These are phyloP conservation scores for Lagorchestes hirsutus DNA, from an alignment of 2,797 vertebrate genomes.

Conservation along the genomic window DNA sequence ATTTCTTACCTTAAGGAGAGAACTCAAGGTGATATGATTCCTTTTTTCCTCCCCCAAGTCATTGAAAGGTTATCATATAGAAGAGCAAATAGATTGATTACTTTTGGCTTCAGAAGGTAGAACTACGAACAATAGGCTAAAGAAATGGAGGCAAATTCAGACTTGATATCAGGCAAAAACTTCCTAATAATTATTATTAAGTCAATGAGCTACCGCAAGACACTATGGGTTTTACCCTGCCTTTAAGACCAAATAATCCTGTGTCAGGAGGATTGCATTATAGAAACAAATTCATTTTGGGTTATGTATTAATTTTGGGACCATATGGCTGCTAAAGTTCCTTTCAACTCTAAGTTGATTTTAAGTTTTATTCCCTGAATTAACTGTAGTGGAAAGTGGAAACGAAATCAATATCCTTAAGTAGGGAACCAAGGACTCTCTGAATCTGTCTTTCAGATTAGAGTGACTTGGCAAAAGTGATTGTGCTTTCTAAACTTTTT, in stretches of 20 bases:
- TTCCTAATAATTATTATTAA: neutral
- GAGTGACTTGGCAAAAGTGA: neutral
- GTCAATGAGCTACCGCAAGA: neutral
- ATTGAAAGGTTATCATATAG: neutral
- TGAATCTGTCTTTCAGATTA: neutral
- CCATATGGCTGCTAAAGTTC: neutral
- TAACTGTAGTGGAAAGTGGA: neutral
- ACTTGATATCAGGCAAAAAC: neutral
- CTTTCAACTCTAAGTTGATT: neutral
- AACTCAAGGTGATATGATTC: neutral
- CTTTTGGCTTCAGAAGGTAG: neutral
- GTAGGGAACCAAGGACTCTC: neutral
- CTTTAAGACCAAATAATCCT: neutral
- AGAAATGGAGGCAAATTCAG: neutral
- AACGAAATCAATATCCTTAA: neutral
- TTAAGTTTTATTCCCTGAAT: neutral
- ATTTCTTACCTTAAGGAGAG: neutral
- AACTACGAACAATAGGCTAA: neutral
- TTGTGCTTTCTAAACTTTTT: neutral
- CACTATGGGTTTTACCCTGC: neutral
- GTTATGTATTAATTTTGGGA: neutral
- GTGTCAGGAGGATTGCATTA: neutral
- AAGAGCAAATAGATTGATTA: neutral
- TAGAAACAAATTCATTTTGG: neutral
- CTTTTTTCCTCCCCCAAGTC: neutral